Evolutionary conservation across 2,797 vertebrate genomes (phyloP), one percentile per base, ranked within the genome.

Genomic region (Pseudomugil gertrudae): DNA sequence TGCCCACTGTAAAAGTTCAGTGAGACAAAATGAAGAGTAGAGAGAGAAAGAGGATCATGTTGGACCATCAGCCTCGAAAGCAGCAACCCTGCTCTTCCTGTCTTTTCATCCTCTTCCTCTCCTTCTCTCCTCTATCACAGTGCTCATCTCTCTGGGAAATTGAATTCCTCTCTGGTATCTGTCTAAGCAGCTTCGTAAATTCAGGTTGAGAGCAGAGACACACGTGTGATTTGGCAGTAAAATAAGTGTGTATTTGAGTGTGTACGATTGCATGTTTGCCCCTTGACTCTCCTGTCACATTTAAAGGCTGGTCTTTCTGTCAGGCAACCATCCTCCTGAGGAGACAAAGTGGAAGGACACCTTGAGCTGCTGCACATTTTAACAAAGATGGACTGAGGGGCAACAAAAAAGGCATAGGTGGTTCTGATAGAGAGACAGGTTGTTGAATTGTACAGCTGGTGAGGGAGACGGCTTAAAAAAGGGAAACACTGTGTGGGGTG

Each of bases 101-200:
- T 73, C 40, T 58, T 60, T 38, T 69, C 24, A 38, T 80, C 72
- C 71, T 78, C 81, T 83, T 74, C 62, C 61, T 52, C 69, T 67
- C 75, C 75, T 69, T 76, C 66, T 74, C 24, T 58, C 23, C 48
- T 69, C 72, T 80, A 81, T 88, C 80, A 47, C 62, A 45, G 53
- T 52, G 19, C 72, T 86, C 80, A 87, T 89, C 86, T 87, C 60
- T 51, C 36, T n/a, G 3, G 84, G 84, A 88, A 88, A 89, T 87
- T 89, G 83, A 91, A 89, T 86, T 81, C 79, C 72, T 77, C 70
- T 63, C 63, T 63, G 58, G 73, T 81, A 85, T 89, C 80, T 85
- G 63, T 83, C 77, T 83, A 83, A 86, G 83, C 76, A 84, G 84
- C 74, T 76, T 74, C 56, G 27, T 53, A 19, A 77, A 57, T 56